phyloP scores from a whole-genome alignment of 2,797 vertebrate species.

The Mus caroli region DNA sequence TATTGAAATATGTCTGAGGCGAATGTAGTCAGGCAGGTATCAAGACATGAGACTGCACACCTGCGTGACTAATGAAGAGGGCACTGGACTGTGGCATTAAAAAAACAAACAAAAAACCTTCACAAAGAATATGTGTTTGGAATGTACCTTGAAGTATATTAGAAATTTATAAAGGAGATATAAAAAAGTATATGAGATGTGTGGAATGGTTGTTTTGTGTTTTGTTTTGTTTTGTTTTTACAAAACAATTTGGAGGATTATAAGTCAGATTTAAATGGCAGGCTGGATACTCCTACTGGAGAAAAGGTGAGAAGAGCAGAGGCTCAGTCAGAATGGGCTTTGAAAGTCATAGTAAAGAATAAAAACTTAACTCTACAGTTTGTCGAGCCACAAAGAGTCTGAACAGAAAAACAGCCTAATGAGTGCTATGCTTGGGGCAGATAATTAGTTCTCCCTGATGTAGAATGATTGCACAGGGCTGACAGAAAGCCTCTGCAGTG shows the following conservation, averaged over 20 bases:
- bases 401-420: neutral
- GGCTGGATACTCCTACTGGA: neutral
- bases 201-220: neutral
- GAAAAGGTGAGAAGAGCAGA: neutral
- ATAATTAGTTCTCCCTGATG: neutral
- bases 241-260: neutral
- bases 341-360: neutral
- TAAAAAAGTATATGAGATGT: constrained; percentile 19
- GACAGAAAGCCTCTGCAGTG: neutral
- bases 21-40: neutral
- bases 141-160: neutral
- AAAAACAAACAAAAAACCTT: neutral
- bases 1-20: neutral
- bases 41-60: neutral
- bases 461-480: neutral
- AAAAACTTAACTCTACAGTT: neutral
- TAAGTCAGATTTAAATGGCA: constrained; percentile 1
- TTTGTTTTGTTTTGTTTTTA: neutral
- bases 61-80: neutral
- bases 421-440: neutral
- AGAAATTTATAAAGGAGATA: constrained; percentile 28
- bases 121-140: constrained; percentile 11
- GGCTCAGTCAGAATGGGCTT: neutral
- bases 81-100: neutral
- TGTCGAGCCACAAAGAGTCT: neutral